phyloP scores from a whole-genome alignment of 2,797 vertebrate species.

The Rhinophrynus dorsalis region DNA sequence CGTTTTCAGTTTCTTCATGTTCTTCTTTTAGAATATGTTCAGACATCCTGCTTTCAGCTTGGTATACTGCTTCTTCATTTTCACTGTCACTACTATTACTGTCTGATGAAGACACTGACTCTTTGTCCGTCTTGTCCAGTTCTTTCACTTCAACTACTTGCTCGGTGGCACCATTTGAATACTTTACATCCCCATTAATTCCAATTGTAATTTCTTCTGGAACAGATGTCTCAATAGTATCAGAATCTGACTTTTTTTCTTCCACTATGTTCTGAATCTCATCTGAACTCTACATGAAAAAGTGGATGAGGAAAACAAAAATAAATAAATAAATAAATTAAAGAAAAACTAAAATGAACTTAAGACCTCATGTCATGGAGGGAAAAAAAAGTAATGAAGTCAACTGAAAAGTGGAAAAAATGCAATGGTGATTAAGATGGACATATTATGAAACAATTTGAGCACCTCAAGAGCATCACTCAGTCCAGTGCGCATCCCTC shows the following conservation, averaged over 20 bases:
- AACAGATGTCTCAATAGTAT: constrained; percentile 87
- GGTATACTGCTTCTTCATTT: constrained; percentile 89
- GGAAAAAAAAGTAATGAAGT: constrained; percentile 60
- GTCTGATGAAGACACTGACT: constrained; percentile 67
- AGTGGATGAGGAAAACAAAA: constrained; percentile 70
- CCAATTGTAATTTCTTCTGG: constrained; percentile 79
- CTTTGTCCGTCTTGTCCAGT: constrained; percentile 67
- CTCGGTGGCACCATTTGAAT: constrained; percentile 63
- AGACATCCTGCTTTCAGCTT: constrained; percentile 73
- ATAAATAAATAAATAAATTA: constrained; percentile 73
- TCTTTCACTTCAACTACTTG: constrained; percentile 64
- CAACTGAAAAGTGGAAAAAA: constrained; percentile 68
- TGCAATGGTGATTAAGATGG: constrained; percentile 59
- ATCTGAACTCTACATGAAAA: constrained; percentile 82
- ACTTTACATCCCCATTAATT: constrained; percentile 70
- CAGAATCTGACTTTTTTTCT: constrained; percentile 88
- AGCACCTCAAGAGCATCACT: constrained; percentile 79
- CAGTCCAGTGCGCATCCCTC: constrained; percentile 72
- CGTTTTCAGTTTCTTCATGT: constrained; percentile 64
- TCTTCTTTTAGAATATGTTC: constrained; percentile 82
- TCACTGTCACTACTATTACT: constrained; percentile 88
- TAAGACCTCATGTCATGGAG: constrained; percentile 68
- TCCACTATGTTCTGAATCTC: constrained; percentile 81
- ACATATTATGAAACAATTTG: constrained; percentile 59
- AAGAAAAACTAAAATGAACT: constrained; percentile 70